Percentiles rank a stretch among this genome's conserved stretches.
Conservation (phyloP, 2,797 vertebrate genomes). For the Clamator glandarius region DNA sequence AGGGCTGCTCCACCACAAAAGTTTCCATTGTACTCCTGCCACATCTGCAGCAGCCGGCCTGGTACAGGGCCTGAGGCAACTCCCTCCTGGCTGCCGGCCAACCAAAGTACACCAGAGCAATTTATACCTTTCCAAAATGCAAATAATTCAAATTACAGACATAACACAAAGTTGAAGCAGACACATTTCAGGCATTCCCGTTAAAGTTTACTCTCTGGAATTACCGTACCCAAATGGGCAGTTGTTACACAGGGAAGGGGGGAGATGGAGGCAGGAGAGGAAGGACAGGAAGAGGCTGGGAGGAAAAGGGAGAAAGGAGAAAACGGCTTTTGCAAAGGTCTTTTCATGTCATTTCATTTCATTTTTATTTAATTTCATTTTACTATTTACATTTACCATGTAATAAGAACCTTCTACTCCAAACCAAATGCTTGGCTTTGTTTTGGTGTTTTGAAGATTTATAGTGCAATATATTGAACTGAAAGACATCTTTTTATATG, state of each 20-base stretch:
- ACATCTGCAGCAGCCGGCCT: conserved; percentile 84
- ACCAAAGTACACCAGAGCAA: conserved; percentile 74
- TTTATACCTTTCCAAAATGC: conserved; percentile 81
- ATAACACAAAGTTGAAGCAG: conserved; percentile 75
- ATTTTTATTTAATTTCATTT: conserved; percentile 47
- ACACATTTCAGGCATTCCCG: conserved; percentile 78
- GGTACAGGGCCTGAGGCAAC: conserved; percentile 78
- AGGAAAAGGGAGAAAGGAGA: conserved; percentile 21
- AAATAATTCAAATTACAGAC: conserved; percentile 79
- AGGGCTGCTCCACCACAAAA: conserved; percentile 85
- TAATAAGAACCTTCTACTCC: conserved; percentile 33
- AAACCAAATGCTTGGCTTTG: conserved; percentile 35
- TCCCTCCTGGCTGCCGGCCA: conserved; percentile 72
- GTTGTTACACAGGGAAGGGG: neutral
- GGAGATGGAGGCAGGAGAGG: neutral
- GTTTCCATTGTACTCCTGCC: conserved; percentile 85
- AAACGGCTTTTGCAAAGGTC: conserved; percentile 48
- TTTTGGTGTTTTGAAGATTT: conserved; percentile 14
- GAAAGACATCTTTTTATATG: neutral
- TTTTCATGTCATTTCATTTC: conserved; percentile 39
- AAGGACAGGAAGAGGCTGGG: conserved; percentile 20
- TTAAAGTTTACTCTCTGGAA: conserved; percentile 62
- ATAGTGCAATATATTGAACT: neutral
- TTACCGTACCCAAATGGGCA: conserved; percentile 60
- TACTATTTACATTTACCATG: conserved; percentile 32